Evolutionary conservation across 2,888 invertebrate species (phyloP), one percentile per base, ranked within the genome.

Genomic region (Drosophila anceps): DNA sequence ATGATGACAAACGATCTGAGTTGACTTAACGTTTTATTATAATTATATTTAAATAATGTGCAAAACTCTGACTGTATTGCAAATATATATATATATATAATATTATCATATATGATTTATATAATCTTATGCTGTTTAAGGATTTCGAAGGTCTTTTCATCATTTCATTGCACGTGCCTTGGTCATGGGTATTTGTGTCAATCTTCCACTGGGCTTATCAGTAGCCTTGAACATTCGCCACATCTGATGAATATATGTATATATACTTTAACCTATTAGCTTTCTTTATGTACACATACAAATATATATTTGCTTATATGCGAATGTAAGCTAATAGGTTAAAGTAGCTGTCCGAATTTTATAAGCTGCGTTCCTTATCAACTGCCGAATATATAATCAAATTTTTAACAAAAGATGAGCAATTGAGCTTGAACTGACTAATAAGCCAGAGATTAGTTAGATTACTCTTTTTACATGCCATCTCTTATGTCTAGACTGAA

Each of bases 141-240:
- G 29, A 12, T 18, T 18, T n/a, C 12, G 18, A 31, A 31, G 31
- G n/a, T 10, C 29, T 31, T 18, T 3, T 0, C 46, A 27, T 46
- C 1, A 27, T 15, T 27, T 15, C 15, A 27, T 8, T 4, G 6
- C 31, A 20, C 44, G 41, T 27, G 12, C 35, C 18, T 50, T 1
- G 13, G 8, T 13, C 20, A 31, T 33, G 60, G 10, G 0, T 15
- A 59, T 41, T 18, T 59, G 9, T 66, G 53, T 50, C 75, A 76
- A 61, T 76, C 69, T 44, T 29, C 5, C 29, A 44, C 13, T 7
- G 37, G 15, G n/a, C 59, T 76, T 76, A 79, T 76, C 76, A 74
- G 41, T 7, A 46, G 51, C 79, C 60, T 31, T 57, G 55, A 62
- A 31, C 35, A 24, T 31, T 41, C 27, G 18, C n/a, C 24, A 9